Evolutionary conservation across 2,888 invertebrate species (phyloP), one percentile per base, ranked within the genome.

Genomic region (Ferdinandea cuprea): DNA sequence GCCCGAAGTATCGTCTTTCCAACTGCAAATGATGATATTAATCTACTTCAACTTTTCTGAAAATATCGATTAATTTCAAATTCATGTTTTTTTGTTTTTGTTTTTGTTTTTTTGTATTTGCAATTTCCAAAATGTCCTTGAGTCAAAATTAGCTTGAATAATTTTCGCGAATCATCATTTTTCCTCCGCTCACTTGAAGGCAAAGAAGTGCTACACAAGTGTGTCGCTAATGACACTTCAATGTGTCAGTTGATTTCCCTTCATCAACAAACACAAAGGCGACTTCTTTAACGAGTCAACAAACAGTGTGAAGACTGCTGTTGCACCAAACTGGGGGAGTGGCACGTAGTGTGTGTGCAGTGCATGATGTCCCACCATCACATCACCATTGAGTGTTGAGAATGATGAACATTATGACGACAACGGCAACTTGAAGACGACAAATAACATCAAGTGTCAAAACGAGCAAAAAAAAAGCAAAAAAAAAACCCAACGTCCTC

Each of bases 231-330:
- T 76, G 76, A 61, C 46, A 81, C 81, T 72, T 72, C 71, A 81
- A 76, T 76, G 76, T 81, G 81, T 76, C 81, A 81, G 81, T 72
- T 76, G 52, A 81, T 81, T 81, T 81, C 54, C 76, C 71, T 81
- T 76, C 81, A 81, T 66, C 71, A 73, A 61, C 68, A 76, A 59
- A 71, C 74, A 52, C 59, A 76, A 52, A 61, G 52, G 58, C 71
- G 71, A 66, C 48, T 59, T 54, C 48, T 81, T 66, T 81, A 76
- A 76, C 65, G 81, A 81, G 66, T 76, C 52, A 76, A 76, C 81
- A 81, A 76, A 71, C 63, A 63, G 19, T 21, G 37, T 28, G n/a
- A 50, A 48, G 37, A 25, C 13, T 68, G 56, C 42, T 50, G 48
- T 59, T 71, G 65, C 76, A 65, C 32, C 42, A 19, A 42, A 25